Conservation (phyloP, 1,140 invertebrate species). For the Drosophila arizonae region DNA sequence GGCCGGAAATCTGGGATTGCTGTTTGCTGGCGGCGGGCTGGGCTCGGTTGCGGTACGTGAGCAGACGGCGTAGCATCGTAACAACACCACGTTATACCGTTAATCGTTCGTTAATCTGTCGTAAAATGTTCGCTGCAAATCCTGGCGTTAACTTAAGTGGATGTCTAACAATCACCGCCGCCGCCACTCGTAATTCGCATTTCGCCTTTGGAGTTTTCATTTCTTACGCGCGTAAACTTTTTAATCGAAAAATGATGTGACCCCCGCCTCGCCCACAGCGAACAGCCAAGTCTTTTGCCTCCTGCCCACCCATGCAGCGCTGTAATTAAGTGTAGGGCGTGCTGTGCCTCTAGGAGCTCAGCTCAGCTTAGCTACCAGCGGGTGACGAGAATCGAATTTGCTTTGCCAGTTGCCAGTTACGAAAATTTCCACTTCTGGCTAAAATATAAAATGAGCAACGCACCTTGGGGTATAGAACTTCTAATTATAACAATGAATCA, state of each 20-base stretch:
- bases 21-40: no score
- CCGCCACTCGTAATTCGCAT: slow-evolving; percentile 3
- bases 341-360: slow-evolving; percentile 41
- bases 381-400: slow-evolving; percentile 27
- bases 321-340: slow-evolving; percentile 68
- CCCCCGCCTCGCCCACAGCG: slow-evolving; percentile 3
- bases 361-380: slow-evolving; percentile 8
- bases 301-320: slow-evolving; percentile 45
- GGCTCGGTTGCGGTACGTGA: slow-evolving; percentile 6
- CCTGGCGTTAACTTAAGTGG: slow-evolving; percentile 63
- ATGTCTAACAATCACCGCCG: slow-evolving; percentile 67
- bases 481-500: slow-evolving; percentile 35
- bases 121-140: slow-evolving; percentile 67
- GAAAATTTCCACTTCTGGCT: slow-evolving; percentile 10
- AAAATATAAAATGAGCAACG: slow-evolving; percentile 22
- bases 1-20: slow-evolving; percentile 14
- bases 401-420: slow-evolving; percentile 7
- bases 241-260: slow-evolving; percentile 79
- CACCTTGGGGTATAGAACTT: slow-evolving; percentile 21
- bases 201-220: slow-evolving; percentile 23
- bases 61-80: slow-evolving; percentile 58
- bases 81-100: slow-evolving; percentile 71
- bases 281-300: slow-evolving; percentile 12
- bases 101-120: slow-evolving; percentile 80
- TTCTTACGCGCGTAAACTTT: slow-evolving; percentile 57